Evolutionary conservation across 2,888 invertebrate species (phyloP).

Genomic region (Julus scandinavius): DNA sequence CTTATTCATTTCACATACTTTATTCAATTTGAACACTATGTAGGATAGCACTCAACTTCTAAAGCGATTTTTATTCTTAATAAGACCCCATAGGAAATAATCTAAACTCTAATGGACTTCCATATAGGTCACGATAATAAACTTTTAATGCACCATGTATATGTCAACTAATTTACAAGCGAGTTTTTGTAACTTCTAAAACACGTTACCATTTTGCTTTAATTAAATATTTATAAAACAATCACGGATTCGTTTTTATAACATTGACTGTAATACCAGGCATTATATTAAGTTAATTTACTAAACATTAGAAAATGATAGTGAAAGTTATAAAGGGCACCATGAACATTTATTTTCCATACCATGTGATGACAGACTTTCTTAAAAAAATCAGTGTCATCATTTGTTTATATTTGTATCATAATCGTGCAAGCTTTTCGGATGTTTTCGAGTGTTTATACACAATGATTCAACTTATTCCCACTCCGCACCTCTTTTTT

Average conservation of each 20-base stretch:
- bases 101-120: too few relatives aligned
- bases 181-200: neutral
- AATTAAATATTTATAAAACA: neutral
- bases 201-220: neutral
- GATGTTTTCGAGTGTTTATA: neutral
- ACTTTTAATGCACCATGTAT: too few relatives aligned
- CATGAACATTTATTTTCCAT: neutral
- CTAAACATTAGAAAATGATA: neutral
- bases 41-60: too few relatives aligned
- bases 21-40: too few relatives aligned
- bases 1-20: too few relatives aligned
- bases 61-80: too few relatives aligned
- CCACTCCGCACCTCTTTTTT: slow-evolving; percentile 12
- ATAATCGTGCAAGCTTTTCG: neutral
- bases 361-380: neutral
- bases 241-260: too few relatives aligned
- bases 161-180: too few relatives aligned
- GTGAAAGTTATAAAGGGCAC: neutral
- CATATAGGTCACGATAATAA: too few relatives aligned
- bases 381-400: neutral
- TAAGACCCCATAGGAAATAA: too few relatives aligned
- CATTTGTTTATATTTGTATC: neutral
- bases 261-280: neutral
- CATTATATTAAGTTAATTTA: neutral
- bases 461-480: slow-evolving; percentile 3